Conservation (phyloP, 2,888 invertebrate genomes). For the Taphrorychus bicolor region DNA sequence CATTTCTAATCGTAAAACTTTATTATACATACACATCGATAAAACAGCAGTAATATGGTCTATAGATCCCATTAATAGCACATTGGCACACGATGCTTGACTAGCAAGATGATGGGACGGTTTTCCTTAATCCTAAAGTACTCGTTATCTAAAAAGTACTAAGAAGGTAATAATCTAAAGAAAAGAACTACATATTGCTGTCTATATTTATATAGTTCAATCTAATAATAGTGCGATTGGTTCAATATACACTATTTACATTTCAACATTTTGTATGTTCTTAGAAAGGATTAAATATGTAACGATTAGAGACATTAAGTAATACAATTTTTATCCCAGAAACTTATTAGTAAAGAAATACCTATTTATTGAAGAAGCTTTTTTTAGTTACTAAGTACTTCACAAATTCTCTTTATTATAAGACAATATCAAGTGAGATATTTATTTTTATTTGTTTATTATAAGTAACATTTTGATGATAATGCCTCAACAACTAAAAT, state of each 20-base stretch:
- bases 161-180: too few relatives aligned
- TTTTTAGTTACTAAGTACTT: too few relatives aligned
- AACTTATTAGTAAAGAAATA: neutral
- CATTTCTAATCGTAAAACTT: neutral
- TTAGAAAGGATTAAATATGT: too few relatives aligned
- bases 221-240: too few relatives aligned
- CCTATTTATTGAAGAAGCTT: neutral
- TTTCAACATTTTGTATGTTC: too few relatives aligned
- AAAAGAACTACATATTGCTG: too few relatives aligned
- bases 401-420: too few relatives aligned
- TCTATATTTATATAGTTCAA: too few relatives aligned
- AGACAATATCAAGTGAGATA: too few relatives aligned
- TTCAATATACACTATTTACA: neutral
- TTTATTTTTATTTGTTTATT: neutral
- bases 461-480: neutral
- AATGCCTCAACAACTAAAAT: neutral
- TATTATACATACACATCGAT: neutral
- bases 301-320: too few relatives aligned
- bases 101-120: conserved; percentile 34
- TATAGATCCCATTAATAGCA: conserved; percentile 17
- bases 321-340: neutral
- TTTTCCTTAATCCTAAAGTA: neutral
- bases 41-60: neutral
- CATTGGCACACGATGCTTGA: conserved; percentile 40
- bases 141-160: too few relatives aligned